Base-by-base conservation (phyloP, 2,797 vertebrate species). In the Brachyalestes nurse region DNA sequence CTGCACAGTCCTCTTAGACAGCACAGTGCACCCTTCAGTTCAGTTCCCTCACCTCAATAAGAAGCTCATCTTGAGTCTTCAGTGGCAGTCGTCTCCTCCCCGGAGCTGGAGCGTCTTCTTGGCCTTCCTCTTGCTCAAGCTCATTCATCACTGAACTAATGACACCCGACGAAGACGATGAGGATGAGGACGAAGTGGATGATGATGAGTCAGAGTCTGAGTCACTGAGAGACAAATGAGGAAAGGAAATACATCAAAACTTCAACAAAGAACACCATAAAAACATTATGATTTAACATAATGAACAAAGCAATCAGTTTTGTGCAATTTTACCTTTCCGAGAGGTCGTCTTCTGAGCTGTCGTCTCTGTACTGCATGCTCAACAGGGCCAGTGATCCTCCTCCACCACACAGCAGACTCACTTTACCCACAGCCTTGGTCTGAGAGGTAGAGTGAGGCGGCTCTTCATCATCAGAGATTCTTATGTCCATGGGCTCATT, bases 11-110 rank as follows among this genome's bases (percentile, higher is more conserved):
- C 28, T 1, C 28, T 28, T 28, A 28, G 28, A 19, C 21, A 21
- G 38, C 19, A 9, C 55, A 58, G 16, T 17, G n/a, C 8, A 34
- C 21, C 45, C 5, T 23, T 51, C 47, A 25, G 23, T 10, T 12
- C 17, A 4, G 28, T 28, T 47, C 34, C 21, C 95, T 92, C 88
- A 98, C 97, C 75, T 95, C 93, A 42, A 96, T 67, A 72, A 95
- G 91, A 60, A 96, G 87, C 80, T 97, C 96, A 82, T 96, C 95
- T 83, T 95, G 95, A 21, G 93, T 94, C 91, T 90, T 96, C 88
- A 96, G 4, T 51, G 90, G 91, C 38, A 65, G 85, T 49, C 90
- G 84, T 78, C 75, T 91, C 57, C 86, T 94, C 78, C 88, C 90
- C 55, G 93, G 95, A 82, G 90, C 94, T 81, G 86, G 81, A 55